A percentile compares a stretch with the other conserved stretches of the same genome.
phyloP scores from a whole-genome alignment of 2,888 invertebrate species.

The Ennomos quercinarius region DNA sequence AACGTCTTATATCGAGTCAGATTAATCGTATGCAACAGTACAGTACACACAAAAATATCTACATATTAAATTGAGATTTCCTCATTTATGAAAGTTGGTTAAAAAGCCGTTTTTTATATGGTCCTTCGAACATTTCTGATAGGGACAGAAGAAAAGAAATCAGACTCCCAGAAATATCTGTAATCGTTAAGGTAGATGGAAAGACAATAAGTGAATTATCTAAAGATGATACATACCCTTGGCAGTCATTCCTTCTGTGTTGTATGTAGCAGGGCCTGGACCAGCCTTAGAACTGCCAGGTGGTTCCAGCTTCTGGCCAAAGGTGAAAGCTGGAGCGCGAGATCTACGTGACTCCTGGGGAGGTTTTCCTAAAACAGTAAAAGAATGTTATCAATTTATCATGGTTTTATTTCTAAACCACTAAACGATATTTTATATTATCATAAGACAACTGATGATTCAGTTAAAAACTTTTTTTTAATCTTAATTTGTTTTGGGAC shows the following conservation, averaged over 20 bases:
- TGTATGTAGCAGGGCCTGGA: slow-evolving; percentile 96
- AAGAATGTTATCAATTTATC: not conserved
- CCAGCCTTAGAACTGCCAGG: slow-evolving; percentile 87
- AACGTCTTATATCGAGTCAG: no score
- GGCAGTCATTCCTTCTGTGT: slow-evolving; percentile 92
- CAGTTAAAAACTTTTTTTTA: no score
- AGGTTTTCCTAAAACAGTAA: slow-evolving; percentile 87
- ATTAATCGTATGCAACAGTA: no score
- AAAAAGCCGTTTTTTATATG: no score
- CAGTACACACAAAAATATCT: no score
- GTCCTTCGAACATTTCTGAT: not conserved
- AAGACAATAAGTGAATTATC: not conserved
- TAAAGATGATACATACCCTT: slow-evolving; percentile 86
- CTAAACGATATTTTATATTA: not conserved
- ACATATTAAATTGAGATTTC: no score
- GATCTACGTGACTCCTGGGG: slow-evolving; percentile 91
- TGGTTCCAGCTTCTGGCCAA: slow-evolving; percentile 88
- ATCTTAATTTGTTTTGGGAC: no score
- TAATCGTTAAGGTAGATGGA: no score
- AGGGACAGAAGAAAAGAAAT: slow-evolving; percentile 1
- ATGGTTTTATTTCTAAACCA: no score
- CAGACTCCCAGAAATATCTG: not conserved
- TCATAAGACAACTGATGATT: no score
- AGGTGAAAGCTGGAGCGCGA: slow-evolving; percentile 93
- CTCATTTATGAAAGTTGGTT: no score